A percentile compares a stretch with the other conserved stretches of the same genome.
Conservation (phyloP, 1,140 invertebrate species). For the Rhagoletis pomonella region DNA sequence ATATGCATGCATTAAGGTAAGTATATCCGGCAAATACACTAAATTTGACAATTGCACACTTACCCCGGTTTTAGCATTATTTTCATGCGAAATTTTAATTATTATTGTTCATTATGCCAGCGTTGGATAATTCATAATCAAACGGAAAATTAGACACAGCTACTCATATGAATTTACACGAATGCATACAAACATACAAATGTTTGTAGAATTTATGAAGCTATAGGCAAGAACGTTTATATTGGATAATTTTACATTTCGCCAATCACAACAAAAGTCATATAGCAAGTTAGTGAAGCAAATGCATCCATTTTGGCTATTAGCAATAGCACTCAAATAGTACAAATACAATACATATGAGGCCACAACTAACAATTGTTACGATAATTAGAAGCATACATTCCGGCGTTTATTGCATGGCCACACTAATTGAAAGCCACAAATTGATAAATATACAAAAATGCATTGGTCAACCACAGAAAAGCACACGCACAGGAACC, state of each 20-base stretch:
- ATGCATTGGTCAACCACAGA: not conserved
- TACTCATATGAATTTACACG: not conserved
- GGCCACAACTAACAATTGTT: not conserved
- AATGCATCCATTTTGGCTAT: no score
- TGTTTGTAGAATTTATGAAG: not conserved
- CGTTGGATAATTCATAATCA: not conserved
- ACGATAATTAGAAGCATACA: constrained; percentile 12
- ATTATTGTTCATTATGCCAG: not conserved
- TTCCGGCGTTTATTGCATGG: not conserved
- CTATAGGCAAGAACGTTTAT: not conserved
- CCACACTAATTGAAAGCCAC: constrained; percentile 3
- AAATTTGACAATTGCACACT: no score
- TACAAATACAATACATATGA: not conserved
- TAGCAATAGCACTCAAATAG: no score
- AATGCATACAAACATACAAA: not conserved
- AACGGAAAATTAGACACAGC: not conserved
- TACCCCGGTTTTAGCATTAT: not conserved
- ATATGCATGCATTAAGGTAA: not conserved
- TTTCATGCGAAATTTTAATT: constrained; percentile 8
- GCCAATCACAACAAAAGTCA: no score
- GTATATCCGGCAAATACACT: no score
- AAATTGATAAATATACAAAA: constrained; percentile 30
- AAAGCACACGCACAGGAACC: not conserved
- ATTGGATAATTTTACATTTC: not conserved
- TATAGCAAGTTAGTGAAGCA: no score